Evolutionary conservation across 2,888 invertebrate genomes (phyloP), one percentile per base, ranked within the genome.

Genomic region (Aporophyla nigra): DNA sequence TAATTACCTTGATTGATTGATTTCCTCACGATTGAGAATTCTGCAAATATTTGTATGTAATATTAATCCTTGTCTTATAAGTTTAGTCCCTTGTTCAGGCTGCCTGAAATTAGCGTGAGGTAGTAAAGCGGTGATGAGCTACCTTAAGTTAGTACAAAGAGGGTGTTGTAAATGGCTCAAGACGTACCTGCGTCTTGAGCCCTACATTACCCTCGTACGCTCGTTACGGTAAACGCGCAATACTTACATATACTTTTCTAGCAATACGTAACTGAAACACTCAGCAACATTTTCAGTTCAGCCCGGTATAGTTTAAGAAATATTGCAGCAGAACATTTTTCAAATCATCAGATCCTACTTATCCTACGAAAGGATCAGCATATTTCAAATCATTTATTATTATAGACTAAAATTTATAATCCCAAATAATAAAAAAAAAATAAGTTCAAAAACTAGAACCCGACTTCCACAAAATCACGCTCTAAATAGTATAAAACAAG

Each of bases 11-110:
- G 59, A 24, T 10, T 63, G 51, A 12, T 33, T 16, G 3, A n/a
- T 24, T 59, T 16, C 16, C 10, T 46, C 1, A 67, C 24, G 5
- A 61, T 54, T n/a, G 9, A 66, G n/a, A 46, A n/a, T 0, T 49
- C 40, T 21, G 46, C 54, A 43, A 65, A 74, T 74, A 74, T n/a
- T 40, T 40, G n/a, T 40, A 43, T 9, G 43, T 10, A 9, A 2
- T 10, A 24, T 12, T 14, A 21, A 59, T 46, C 19, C 43, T 54
- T 24, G 5, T 33, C 3, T 24, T 27, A 27, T 74, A 21, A 49
- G 14, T 5, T 46, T 72, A 49, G 40, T 43, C 43, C 43, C 5
- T 7, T 12, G 21, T 21, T 61, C 58, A 43, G 58, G 6, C 27
- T 63, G 49, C n/a, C 14, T 16, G 49, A 40, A 43, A 24, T 16